Base-by-base conservation (phyloP, 37 sponge, comb jelly and placozoan species). In the Hexactinellida sp. region DNA sequence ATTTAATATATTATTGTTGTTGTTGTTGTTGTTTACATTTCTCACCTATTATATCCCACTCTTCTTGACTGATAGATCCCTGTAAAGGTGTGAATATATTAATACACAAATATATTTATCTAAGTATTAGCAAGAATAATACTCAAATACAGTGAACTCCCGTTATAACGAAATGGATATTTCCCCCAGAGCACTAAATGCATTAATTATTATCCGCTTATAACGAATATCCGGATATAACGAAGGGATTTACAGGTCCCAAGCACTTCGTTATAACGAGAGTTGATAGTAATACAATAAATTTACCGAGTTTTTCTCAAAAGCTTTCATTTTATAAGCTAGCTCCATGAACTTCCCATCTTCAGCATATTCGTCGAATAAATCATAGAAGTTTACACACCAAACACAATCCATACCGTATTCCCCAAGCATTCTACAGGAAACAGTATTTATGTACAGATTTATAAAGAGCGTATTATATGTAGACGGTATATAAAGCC, bases 271-370 rank as follows among this genome's bases (percentile, higher is more conserved):
- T n/a, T n/a, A n/a, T n/a, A n/a, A n/a, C n/a, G n/a, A n/a, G n/a
- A n/a, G n/a, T n/a, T n/a, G n/a, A 47, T 19, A 47, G 16, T 47
- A 47, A 47, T 16, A 47, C 9, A 47, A 19, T 47, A 47, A 3
- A 83, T 16, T 24, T 34, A 89, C 94, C 39, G 84, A 82, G 38
- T 86, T 9, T 63, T 37, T 84, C 71, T 90, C 87, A 38, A 96
- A 90, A 0, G 94, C 94, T 54, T 89, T 39, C 97, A 96, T 96
- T 36, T 39, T 89, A 54, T 63, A 90, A 52, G 94, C 34, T 34
- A 96, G 94, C 24, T 83, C 30, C 54, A 38, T 28, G 54, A 93
- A 88, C 3, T 91, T 87, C 1, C 84, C 19, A 0, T 85, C 85
- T 36, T 89, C 39, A 0, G 87, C 84, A 39, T 87, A 87, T 37